These are phyloP conservation scores for Zeus faber DNA, from an alignment of 2,113 vertebrate species.

Conservation along the genomic window DNA sequence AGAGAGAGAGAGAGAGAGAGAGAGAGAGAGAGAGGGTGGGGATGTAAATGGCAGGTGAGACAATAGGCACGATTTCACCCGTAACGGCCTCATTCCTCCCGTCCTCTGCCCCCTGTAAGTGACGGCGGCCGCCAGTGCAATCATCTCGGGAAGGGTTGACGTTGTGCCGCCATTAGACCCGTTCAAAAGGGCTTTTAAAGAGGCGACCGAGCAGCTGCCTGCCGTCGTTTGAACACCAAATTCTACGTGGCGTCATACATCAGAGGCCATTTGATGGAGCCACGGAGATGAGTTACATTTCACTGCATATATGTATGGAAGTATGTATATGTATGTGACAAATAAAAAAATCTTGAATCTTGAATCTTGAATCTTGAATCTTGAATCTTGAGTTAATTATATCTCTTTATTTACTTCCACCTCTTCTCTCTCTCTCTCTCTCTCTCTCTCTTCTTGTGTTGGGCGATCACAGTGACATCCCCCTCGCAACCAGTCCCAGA, in stretches of 20 bases:
- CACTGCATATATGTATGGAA: too few relatives aligned
- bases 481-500: too few relatives aligned
- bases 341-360: too few relatives aligned
- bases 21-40: constrained; percentile 73
- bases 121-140: constrained; percentile 80
- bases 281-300: constrained; percentile 43
- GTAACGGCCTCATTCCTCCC: constrained; percentile 51
- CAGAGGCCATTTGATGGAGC: constrained; percentile 56
- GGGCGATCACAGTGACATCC: constrained; percentile 63
- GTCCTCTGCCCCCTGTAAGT: constrained; percentile 71
- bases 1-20: constrained; percentile 11
- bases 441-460: constrained; percentile 41
- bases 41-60: constrained; percentile 75
- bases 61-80: constrained; percentile 11
- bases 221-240: constrained; percentile 66
- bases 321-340: too few relatives aligned
- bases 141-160: constrained; percentile 74
- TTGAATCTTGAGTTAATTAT: too few relatives aligned
- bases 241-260: constrained; percentile 64
- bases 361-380: too few relatives aligned
- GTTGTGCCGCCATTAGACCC: constrained; percentile 58
- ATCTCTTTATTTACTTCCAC: constrained; percentile 6
- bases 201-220: constrained; percentile 55
- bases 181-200: constrained; percentile 73
- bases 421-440: constrained; percentile 21